Conservation (phyloP, 2,797 vertebrate genomes). For the Semotilus atromaculatus region DNA sequence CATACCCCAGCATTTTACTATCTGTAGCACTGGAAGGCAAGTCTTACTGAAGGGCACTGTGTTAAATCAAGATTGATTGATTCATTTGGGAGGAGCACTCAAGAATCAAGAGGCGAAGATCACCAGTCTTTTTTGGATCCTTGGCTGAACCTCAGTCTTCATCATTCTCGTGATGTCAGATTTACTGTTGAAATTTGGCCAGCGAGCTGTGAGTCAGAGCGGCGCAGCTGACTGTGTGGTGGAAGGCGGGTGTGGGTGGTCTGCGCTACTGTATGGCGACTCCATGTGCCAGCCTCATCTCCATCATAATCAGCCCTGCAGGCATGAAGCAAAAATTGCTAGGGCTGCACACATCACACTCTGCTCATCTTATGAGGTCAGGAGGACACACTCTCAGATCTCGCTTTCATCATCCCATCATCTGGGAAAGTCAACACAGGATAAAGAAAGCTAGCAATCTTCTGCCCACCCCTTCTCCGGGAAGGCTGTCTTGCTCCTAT, state of each 20-base stretch:
- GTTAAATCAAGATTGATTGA: constrained; percentile 42
- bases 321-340: constrained; percentile 30
- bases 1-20: constrained; percentile 7
- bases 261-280: not conserved
- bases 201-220: constrained; percentile 37
- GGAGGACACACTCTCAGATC: constrained; percentile 24
- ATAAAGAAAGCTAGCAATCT: constrained; percentile 20
- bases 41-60: constrained; percentile 22
- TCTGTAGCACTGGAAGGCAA: constrained; percentile 13
- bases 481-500: constrained; percentile 26
- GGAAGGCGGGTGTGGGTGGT: constrained; percentile 29
- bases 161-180: constrained; percentile 50
- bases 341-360: constrained; percentile 21
- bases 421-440: constrained; percentile 52
- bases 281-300: constrained; percentile 13
- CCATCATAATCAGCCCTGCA: constrained; percentile 38
- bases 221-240: constrained; percentile 15
- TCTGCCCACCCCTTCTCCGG: not conserved
- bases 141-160: constrained; percentile 38
- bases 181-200: constrained; percentile 42
- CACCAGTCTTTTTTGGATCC: constrained; percentile 37
- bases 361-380: constrained; percentile 36
- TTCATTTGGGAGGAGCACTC: constrained; percentile 43
- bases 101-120: constrained; percentile 21
- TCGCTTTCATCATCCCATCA: constrained; percentile 46